A percentile compares a stretch with the other conserved stretches of the same genome.
These are phyloP conservation scores for Isoperla grammatica DNA, from an alignment of 2,888 invertebrate genomes.

Conservation along the genomic window DNA sequence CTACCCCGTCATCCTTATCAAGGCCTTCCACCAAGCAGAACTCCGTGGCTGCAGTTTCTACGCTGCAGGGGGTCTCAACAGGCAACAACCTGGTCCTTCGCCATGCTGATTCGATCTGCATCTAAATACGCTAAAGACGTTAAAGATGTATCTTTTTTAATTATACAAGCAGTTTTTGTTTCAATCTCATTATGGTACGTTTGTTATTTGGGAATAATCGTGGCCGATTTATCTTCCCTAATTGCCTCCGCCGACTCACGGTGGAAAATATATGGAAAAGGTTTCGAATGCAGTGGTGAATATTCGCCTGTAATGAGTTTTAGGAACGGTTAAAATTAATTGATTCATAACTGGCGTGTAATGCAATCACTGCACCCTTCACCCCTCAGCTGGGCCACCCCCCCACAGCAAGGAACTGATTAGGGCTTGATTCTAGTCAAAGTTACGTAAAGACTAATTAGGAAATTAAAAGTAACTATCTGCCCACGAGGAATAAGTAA, in stretches of 20 bases:
- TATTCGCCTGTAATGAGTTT: background rate
- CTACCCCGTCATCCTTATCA: background rate
- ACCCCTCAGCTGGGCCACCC: background rate
- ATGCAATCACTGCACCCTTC: background rate
- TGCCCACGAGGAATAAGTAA: too few relatives aligned
- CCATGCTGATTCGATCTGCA: too few relatives aligned
- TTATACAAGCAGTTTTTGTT: too few relatives aligned
- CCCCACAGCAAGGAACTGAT: background rate
- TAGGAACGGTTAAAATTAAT: background rate
- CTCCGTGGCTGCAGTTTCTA: background rate
- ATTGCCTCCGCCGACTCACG: background rate
- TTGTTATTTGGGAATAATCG: background rate
- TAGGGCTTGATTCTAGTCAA: background rate
- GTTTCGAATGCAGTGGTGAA: background rate
- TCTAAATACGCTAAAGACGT: constrained; percentile 1
- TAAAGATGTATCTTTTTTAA: background rate
- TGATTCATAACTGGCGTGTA: constrained; percentile 1
- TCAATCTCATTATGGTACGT: background rate
- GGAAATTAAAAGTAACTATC: too few relatives aligned
- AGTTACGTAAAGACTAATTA: background rate
- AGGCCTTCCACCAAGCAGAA: background rate
- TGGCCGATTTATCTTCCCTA: background rate
- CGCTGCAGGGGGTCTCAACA: background rate
- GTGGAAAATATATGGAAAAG: background rate
- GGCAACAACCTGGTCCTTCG: background rate